phyloP scores from a whole-genome alignment of 35 echinoderm and acorn worm species.

The Hemicentrotus pulcherrimus region DNA sequence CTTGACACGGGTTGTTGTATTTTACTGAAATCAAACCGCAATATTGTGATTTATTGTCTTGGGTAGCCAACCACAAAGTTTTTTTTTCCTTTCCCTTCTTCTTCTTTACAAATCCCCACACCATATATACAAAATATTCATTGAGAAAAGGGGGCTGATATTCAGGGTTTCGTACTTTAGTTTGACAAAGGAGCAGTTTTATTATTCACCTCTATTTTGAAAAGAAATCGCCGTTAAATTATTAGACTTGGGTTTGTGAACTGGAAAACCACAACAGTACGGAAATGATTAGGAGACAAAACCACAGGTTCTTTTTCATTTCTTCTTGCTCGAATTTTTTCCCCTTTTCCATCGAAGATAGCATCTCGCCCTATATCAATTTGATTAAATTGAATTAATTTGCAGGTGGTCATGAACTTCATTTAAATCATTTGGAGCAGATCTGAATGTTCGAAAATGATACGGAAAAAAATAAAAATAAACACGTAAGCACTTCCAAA shows the following conservation, averaged over 20 bases:
- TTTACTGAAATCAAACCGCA: slow-evolving; percentile 11
- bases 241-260: not conserved
- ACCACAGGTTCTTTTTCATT: not conserved
- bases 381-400: slow-evolving; percentile 15
- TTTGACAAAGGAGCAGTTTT: not conserved
- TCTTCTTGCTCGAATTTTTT: not conserved
- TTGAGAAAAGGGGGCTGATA: not conserved
- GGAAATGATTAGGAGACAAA: not conserved
- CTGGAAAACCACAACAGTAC: not conserved
- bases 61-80: not conserved
- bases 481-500: not conserved
- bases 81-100: not conserved
- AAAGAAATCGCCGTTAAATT: not conserved
- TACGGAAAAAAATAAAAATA: not conserved
- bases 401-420: not conserved
- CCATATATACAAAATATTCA: not conserved
- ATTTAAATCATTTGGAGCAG: not conserved
- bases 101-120: not conserved
- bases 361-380: not conserved
- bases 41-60: slow-evolving; percentile 20
- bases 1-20: not conserved
- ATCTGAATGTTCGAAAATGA: not conserved
- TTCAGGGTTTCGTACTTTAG: not conserved
- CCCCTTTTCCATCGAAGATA: not conserved
- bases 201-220: not conserved